A percentile compares a stretch with the other conserved stretches of the same genome.
phyloP scores from a whole-genome alignment of 2,888 invertebrate genomes.

The Alentia gelatinosa region DNA sequence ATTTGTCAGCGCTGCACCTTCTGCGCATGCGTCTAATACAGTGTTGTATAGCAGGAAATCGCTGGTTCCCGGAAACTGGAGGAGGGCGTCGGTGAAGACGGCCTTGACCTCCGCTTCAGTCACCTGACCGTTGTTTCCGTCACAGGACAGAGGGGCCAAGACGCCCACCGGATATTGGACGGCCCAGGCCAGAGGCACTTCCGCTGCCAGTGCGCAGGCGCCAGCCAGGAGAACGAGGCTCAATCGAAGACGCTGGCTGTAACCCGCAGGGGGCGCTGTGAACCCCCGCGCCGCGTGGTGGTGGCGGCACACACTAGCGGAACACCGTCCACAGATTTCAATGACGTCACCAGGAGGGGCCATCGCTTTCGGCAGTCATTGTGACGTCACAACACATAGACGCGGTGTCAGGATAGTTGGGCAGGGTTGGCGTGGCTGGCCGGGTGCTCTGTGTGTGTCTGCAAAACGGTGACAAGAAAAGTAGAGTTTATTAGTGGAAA shows the following conservation, averaged over 20 bases:
- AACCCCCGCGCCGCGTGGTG: background rate
- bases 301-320: background rate
- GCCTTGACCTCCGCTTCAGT: background rate
- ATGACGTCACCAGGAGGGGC: conserved; percentile 24
- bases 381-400: conserved; percentile 31
- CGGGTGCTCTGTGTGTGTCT: background rate
- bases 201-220: background rate
- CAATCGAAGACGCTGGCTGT: background rate
- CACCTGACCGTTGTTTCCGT: background rate
- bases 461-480: no score
- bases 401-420: background rate
- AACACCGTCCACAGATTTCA: background rate
- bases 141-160: background rate
- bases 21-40: background rate
- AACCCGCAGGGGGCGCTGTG: background rate
- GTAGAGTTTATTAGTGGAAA: no score
- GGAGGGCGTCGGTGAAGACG: background rate
- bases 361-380: conserved; percentile 51
- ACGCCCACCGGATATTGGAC: background rate
- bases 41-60: background rate
- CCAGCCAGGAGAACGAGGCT: background rate
- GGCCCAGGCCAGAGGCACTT: background rate
- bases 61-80: background rate
- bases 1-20: background rate
- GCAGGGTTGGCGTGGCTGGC: background rate